Percentiles rank a stretch among this genome's conserved stretches.
phyloP scores from a whole-genome alignment of 2,797 vertebrate genomes.

The Spinus pinus region DNA sequence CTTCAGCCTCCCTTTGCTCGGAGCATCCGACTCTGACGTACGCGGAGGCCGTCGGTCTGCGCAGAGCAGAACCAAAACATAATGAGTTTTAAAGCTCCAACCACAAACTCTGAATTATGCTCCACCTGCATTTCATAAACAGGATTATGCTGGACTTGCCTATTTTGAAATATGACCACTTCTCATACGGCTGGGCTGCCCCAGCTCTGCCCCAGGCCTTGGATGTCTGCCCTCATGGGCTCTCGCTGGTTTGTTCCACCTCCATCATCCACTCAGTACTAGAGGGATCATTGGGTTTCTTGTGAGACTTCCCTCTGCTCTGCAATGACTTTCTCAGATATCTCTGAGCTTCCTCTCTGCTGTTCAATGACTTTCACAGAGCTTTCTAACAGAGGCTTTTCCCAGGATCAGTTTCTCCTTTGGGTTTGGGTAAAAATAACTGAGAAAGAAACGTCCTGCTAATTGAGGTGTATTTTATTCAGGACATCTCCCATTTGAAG shows the following conservation, averaged over 20 bases:
- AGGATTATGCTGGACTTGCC: conserved; percentile 44
- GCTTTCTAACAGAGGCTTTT: neutral
- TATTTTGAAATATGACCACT: conserved; percentile 58
- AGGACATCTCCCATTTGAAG: neutral
- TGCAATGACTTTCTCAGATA: neutral
- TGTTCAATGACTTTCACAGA: neutral
- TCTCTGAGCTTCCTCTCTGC: neutral
- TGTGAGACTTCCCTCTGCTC: neutral
- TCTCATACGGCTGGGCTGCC: neutral
- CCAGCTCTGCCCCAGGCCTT: conserved; percentile 37
- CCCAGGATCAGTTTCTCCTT: neutral
- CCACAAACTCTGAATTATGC: conserved; percentile 48
- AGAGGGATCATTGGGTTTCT: neutral
- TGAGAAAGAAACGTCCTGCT: neutral
- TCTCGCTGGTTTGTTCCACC: neutral
- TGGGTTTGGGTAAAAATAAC: neutral
- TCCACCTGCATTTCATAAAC: conserved; percentile 63
- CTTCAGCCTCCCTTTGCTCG: neutral
- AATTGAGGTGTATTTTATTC: neutral
- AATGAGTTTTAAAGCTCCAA: conserved; percentile 38
- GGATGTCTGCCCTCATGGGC: neutral
- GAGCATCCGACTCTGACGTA: neutral
- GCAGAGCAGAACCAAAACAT: neutral
- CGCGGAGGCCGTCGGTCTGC: neutral
- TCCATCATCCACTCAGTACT: neutral